Base-by-base conservation (phyloP, 1,140 invertebrate species). In the Drosophila tristis region DNA sequence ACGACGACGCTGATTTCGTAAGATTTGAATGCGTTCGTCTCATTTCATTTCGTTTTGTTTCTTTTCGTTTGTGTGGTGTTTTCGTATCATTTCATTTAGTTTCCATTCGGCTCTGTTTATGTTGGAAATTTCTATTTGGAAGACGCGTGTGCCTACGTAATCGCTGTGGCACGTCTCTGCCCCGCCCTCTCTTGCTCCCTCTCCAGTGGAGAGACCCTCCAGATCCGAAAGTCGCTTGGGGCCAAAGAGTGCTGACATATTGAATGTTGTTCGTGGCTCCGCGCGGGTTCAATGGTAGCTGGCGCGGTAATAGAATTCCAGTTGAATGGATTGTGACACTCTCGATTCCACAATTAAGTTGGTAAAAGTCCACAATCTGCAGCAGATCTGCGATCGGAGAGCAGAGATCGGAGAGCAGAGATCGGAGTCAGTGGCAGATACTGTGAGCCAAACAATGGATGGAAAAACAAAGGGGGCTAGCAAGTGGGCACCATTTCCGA, bases 101-200 rank as follows among this genome's bases (percentile, higher is more conserved):
- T 78, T 78, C 57, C 62, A 54, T 62, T 51, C 43, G 15, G 48
- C 15, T 51, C 23, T 43, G 60, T 63, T 67, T 55, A 54, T 68
- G 65, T 57, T 70, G 66, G 64, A 49, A 57, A 43, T 70, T 51
- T 70, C 35, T 54, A 54, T 58, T 42, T 16, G 15, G 16, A 48
- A 54, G 68, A 63, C 55, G 78, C 60, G n/a, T 62, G 57, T 45
- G 80, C 78, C 81, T 64, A 85, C 81, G 82, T 86, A 81, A 86
- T 87, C 68, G 68, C 13, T 60, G 47, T 48, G 62, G 20, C 76
- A 63, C 45, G 62, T 78, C 59, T 15, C 15, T n/a, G 4, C 35
- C 3, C 29, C 35, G 0, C 35, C 0, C 11, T 2, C 11, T 5
- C 4, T 39, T 0, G 5, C 1, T 4, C 35, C 2, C 29, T 31